These are phyloP conservation scores for Acanthoscelides obtectus DNA, from an alignment of 2,888 invertebrate genomes.

Conservation along the genomic window DNA sequence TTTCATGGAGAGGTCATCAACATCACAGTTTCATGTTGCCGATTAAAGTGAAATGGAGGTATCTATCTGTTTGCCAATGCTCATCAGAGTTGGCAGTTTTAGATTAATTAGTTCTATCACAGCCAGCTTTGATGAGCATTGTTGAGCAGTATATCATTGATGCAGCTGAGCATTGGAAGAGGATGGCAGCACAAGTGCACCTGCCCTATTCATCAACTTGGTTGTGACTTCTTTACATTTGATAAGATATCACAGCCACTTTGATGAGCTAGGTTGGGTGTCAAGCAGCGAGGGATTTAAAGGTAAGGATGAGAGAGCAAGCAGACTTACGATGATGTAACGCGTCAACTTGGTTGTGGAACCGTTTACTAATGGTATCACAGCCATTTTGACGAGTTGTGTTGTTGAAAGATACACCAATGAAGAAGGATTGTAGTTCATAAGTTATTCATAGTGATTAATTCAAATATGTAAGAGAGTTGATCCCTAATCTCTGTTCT, in stretches of 20 bases:
- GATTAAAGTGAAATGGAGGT: neutral
- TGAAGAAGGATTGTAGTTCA: neutral
- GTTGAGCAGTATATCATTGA: constrained; percentile 45
- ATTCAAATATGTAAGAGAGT: too few relatives aligned
- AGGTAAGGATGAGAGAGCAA: neutral
- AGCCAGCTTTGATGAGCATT: constrained; percentile 95
- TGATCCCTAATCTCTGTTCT: too few relatives aligned
- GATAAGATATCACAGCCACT: constrained; percentile 94
- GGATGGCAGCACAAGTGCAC: constrained; percentile 12
- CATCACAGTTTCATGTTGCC: constrained; percentile 4
- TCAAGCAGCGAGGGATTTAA: neutral
- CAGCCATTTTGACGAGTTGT: constrained; percentile 95
- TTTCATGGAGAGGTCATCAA: constrained; percentile 72
- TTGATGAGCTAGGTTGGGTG: constrained; percentile 77
- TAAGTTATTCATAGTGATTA: too few relatives aligned
- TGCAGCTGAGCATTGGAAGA: neutral
- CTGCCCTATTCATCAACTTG: constrained; percentile 77
- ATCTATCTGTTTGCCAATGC: constrained; percentile 37
- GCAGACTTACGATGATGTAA: constrained; percentile 46
- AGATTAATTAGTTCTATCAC: constrained; percentile 74
- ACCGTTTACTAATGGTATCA: constrained; percentile 68
- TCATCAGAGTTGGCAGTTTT: constrained; percentile 63
- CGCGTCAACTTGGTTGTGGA: constrained; percentile 79
- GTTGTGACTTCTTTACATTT: constrained; percentile 73
- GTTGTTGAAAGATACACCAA: constrained; percentile 52